Evolutionary conservation across 1,140 invertebrate genomes (phyloP), one percentile per base, ranked within the genome.

Genomic region (Drosophila punjabiensis): DNA sequence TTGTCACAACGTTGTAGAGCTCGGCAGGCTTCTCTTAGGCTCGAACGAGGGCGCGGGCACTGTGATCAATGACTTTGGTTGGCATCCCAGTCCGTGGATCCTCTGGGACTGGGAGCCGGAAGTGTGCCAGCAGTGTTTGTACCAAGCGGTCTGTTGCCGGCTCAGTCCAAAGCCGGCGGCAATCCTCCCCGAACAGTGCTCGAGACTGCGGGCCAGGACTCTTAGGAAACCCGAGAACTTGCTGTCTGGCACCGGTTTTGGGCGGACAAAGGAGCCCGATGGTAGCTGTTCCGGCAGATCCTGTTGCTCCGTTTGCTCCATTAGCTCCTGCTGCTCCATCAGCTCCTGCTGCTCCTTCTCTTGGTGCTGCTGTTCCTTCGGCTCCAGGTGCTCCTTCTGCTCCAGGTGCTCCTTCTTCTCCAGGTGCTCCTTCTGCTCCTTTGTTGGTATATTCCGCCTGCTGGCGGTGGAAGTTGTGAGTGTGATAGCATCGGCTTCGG

Each of bases 51-150:
- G 1, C 30, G 8, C 3, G 24, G 24, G 45, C 45, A 8, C 1
- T 14, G 10, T 7, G 11, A 3, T 9, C 11, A 47, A 20, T 5
- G 45, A 20, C 3, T 1, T 50, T 0, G 24, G 14, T 1, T 16
- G 14, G 14, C 24, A 9, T 30, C 14, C 24, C 48, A 50, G 14
- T 1, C 16, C 1, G 5, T 53, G 24, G 2, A 77, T 10, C 18
- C 55, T 55, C 37, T 43, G 70, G 9, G 63, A 48, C 24, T 60
- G 64, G 8, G 66, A 30, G 0, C 61, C 64, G 7, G 66, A 85
- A 53, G 61, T 53, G 9, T 81, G 60, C 85, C 81, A 87, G 62
- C 84, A 87, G 37, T 87, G 77, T 14, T 88, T 87, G 43, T 87
- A 87, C 84, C 84, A 87, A 7, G 58, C 48, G 0, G 65, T 48